Evolutionary conservation across 2,113 vertebrate species (phyloP).

Genomic region (Xenotilapia longispinis): DNA sequence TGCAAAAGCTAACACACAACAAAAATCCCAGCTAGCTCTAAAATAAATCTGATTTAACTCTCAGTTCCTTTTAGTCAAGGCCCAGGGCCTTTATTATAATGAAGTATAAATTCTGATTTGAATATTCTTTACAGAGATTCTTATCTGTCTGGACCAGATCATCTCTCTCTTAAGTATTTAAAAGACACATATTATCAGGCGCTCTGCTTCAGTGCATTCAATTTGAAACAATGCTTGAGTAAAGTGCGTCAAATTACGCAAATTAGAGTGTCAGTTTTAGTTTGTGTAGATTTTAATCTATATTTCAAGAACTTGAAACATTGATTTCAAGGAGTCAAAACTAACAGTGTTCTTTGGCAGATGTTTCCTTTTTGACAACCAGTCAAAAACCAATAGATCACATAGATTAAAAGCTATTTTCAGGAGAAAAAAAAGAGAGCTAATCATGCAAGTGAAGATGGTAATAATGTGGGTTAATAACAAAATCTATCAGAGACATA

Average conservation of each 20-base stretch:
- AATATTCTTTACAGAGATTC: neutral
- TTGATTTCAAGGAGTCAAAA: neutral
- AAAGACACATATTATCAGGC: neutral
- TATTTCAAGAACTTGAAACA: neutral
- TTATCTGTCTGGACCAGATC: neutral
- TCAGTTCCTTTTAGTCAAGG: neutral
- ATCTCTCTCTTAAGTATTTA: neutral
- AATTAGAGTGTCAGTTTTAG: neutral
- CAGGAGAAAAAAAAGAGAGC: neutral
- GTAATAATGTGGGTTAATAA: neutral
- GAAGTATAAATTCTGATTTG: neutral
- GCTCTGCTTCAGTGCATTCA: neutral
- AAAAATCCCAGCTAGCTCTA: neutral
- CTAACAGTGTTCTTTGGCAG: neutral
- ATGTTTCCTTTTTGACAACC: neutral
- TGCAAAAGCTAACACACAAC: neutral
- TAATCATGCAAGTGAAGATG: neutral
- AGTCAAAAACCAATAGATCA: neutral
- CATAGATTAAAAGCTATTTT: neutral
- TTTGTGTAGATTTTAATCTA: neutral
- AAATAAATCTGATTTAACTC: neutral
- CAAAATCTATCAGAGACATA: neutral
- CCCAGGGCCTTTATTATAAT: neutral
- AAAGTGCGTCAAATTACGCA: neutral
- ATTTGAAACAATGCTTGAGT: neutral